Evolutionary conservation across 2,888 invertebrate species (phyloP), one percentile per base, ranked within the genome.

Genomic region (Heliothis peltigera): DNA sequence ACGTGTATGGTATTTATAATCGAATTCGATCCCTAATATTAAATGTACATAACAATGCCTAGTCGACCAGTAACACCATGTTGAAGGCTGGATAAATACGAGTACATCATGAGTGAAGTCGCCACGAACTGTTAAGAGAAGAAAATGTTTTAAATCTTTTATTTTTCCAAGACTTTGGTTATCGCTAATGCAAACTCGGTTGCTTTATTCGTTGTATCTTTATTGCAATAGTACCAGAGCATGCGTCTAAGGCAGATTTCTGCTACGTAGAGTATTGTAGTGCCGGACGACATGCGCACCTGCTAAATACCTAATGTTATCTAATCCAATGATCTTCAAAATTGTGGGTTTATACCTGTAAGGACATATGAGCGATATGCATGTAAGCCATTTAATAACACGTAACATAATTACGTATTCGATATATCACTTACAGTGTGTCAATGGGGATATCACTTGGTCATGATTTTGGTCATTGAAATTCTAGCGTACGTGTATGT

Each of bases 391-490:
- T 51, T 44, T 10, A 57, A 44, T 22, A 18, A 52, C 48, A 53
- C 52, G 61, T 55, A 64, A 64, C 21, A 12, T 56, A 42, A 58
- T 70, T 70, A 75, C 80, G 69, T 78, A 75, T 78, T 60, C 55
- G 53, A 53, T 64, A 76, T 57, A 48, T 67, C 57, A 65, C 77
- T 77, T 69, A 76, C 49, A 65, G n/a, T 25, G 39, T 65, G 54
- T 68, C 67, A 69, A 65, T 71, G 63, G 43, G 35, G 66, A 54
- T 75, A 80, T 77, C 77, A 65, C 77, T 80, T 79, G 80, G 78
- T 79, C 75, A 65, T 69, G 51, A 64, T 52, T 62, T n/a, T n/a
- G n/a, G n/a, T n/a, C n/a, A n/a, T n/a, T n/a, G n/a, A 77, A 75
- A 69, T 51, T 39, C 63, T 77, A 77, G 52, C n/a, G 64, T n/a